Evolutionary conservation across 2,888 invertebrate genomes (phyloP).

Genomic region (Sympetrum striolatum): DNA sequence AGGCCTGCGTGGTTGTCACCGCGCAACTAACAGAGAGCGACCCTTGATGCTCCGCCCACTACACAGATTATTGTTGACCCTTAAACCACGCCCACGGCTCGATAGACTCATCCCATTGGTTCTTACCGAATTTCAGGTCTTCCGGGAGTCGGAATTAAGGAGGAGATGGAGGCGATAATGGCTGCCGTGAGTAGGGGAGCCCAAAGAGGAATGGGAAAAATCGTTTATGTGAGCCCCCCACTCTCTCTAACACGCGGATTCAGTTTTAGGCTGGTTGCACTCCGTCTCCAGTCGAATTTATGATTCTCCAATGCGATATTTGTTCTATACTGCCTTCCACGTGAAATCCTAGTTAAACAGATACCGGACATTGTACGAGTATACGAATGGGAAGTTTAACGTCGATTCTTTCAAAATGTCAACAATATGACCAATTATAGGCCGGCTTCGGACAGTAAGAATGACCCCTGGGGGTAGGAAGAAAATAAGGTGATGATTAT

Average conservation of each 20-base stretch:
- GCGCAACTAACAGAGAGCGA: neutral
- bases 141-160: slow-evolving; percentile 27
- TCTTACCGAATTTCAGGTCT: neutral
- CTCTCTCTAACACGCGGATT: neutral
- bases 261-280: too few relatives aligned
- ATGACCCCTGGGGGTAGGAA: too few relatives aligned
- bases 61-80: neutral
- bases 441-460: too few relatives aligned
- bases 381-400: too few relatives aligned
- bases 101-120: slow-evolving; percentile 28
- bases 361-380: too few relatives aligned
- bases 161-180: slow-evolving; percentile 30
- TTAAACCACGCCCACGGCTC: slow-evolving; percentile 15
- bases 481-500: too few relatives aligned
- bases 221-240: neutral
- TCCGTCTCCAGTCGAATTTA: too few relatives aligned
- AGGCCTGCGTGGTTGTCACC: neutral
- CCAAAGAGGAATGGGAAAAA: neutral
- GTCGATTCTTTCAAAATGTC: too few relatives aligned
- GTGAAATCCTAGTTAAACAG: too few relatives aligned
- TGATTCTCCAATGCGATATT: too few relatives aligned
- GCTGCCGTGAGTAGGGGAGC: slow-evolving; percentile 14
- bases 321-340: too few relatives aligned
- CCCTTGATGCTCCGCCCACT: neutral
- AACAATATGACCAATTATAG: too few relatives aligned